Base-by-base conservation (phyloP, 2,113 vertebrate genomes). In the Polypterus bichir region DNA sequence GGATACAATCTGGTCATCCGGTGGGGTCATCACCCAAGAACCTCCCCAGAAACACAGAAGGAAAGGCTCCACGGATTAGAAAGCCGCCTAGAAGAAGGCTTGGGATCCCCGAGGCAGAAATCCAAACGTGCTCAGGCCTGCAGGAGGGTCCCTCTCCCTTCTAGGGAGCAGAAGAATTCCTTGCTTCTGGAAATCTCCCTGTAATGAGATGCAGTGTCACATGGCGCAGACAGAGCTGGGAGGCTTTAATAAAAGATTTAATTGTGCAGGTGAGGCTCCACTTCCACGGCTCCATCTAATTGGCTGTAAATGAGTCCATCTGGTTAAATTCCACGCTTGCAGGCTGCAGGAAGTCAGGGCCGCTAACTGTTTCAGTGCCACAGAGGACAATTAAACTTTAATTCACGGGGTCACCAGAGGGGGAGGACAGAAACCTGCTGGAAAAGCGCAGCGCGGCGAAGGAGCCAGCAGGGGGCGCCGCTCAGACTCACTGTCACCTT, bases 281-380 rank as follows among this genome's bases (percentile, higher is more conserved):
- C 65, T 80, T 74, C 69, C 77, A 78, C 69, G 70, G 65, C 69
- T 69, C 60, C 64, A 67, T 76, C 76, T 84, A 85, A 83, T 81
- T 85, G 76, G 77, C 57, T 76, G 76, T 79, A 83, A 84, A 80
- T 74, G 75, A 79, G 77, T 73, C 79, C 80, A 87, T 87, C 79
- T 85, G 81, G 75, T 81, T 81, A 77, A 69, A 73, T 77, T 80
- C 73, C 70, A 66, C 69, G 69, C 75, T 73, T 47, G 64, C 68
- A 74, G 69, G 74, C 72, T 60, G 71, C 68, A 56, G 72, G 61
- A 65, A 62, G 59, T 9, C 49, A 51, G 49, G 6, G 11, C 9
- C 4, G 5, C 46, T 57, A 57, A 57, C 56, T 45, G 5, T 44
- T 44, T 11, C 56, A 27, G 5, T 44, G 56, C 56, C 27, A 7